These are phyloP conservation scores for Hydraecia micacea DNA, from an alignment of 2,888 invertebrate genomes.

Conservation along the genomic window DNA sequence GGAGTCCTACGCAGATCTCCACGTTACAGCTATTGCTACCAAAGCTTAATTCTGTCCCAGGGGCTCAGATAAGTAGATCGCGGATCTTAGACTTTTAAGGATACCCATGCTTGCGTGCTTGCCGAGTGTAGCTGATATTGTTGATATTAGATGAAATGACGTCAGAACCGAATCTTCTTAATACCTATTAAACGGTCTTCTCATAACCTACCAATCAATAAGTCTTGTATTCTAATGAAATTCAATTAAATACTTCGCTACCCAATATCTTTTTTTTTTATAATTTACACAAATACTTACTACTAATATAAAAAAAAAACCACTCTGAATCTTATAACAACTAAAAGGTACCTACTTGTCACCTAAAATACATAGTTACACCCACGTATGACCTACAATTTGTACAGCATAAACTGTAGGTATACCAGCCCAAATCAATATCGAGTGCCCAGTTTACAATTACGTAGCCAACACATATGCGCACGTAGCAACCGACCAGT, in stretches of 20 bases:
- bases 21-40: background rate
- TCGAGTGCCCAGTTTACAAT: conserved; percentile 65
- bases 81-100: background rate
- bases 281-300: background rate
- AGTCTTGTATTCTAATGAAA: background rate
- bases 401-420: conserved; percentile 8
- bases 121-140: background rate
- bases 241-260: background rate
- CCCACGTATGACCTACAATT: conserved; percentile 35
- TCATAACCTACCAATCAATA: background rate
- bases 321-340: background rate
- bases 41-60: background rate
- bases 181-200: background rate
- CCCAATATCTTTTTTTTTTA: background rate
- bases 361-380: conserved; percentile 11
- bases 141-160: background rate
- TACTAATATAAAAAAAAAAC: background rate
- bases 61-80: background rate
- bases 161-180: background rate
- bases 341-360: background rate
- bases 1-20: conserved; percentile 3
- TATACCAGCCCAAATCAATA: conserved; percentile 67
- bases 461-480: conserved; percentile 62
- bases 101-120: background rate
- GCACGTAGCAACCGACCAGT: conserved; percentile 68